Evolutionary conservation across 2,113 vertebrate genomes (phyloP).

Genomic region (Jaculus jaculus): DNA sequence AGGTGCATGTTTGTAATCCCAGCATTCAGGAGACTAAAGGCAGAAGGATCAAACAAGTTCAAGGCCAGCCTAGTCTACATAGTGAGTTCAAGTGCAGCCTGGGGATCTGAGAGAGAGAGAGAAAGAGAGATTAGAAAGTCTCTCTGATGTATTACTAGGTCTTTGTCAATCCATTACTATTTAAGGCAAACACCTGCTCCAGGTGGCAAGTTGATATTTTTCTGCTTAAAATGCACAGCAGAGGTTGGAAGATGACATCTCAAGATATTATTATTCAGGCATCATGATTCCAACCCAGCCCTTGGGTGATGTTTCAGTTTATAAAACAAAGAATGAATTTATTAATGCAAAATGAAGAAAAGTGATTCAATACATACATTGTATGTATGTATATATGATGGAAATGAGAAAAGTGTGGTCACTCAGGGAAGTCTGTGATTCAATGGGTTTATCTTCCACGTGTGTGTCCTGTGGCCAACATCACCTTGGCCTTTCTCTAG

Average conservation of each 20-base stretch:
- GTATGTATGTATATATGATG: neutral
- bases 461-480: neutral
- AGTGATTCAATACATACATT: neutral
- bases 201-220: neutral
- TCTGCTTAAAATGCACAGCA: neutral
- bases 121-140: neutral
- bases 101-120: neutral
- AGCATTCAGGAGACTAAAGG: neutral
- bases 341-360: constrained; percentile 6
- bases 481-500: neutral
- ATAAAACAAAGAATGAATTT: neutral
- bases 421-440: neutral
- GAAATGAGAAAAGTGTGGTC: neutral
- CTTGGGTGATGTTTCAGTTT: neutral
- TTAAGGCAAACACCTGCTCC: neutral
- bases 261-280: neutral
- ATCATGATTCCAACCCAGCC: neutral
- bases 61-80: neutral
- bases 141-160: neutral
- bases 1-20: neutral
- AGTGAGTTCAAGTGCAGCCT: neutral
- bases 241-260: neutral
- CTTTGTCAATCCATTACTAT: neutral
- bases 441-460: neutral
- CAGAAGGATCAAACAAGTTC: neutral